Base-by-base conservation (phyloP, 2,113 vertebrate species). In the Limanda limanda region DNA sequence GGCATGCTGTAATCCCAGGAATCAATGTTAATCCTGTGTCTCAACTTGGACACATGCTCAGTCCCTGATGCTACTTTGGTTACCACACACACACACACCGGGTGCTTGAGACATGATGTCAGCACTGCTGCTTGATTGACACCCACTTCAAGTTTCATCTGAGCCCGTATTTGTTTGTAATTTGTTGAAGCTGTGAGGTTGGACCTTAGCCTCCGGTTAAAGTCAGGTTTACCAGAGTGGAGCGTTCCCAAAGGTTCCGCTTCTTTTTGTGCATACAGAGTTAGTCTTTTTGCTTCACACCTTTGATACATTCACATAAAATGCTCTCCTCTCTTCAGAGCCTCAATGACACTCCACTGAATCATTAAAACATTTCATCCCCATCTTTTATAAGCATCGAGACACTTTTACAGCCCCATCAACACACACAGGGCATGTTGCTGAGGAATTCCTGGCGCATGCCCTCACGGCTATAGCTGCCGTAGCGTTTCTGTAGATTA, bases 11-110 rank as follows among this genome's bases (percentile, higher is more conserved):
- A 86, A 90, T 90, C 85, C 75, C 64, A 74, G 73, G 81, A 84
- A 81, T 83, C 20, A 0, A 74, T 72, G 76, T 69, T 90, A 91
- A 91, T 89, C 86, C 81, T 40, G 68, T 61, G 40, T 76, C 56
- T 76, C 60, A 70, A 68, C 0, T 85, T 67, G 73, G 78, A 82
- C 88, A 84, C 59, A 65, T 71, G 80, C 27, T 85, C 70, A 23
- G 47, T 54, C 61, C 69, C 73, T 65, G 68, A 67, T 71, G 76
- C 62, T 37, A 72, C 76, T 73, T 56, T 23, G 35, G 58, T 74
- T 58, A 56, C 35, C 54, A 48, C 21, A 54, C 47, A 18, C 27
- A 17, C 75, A 48, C 47, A 48, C 47, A 20, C 47, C 31, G 24
- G 6, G 5, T 60, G 35, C 55, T 2, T 10, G 27, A 68, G 45